Evolutionary conservation across 1,140 invertebrate species (phyloP).

Genomic region (Drosophila gunungcola): DNA sequence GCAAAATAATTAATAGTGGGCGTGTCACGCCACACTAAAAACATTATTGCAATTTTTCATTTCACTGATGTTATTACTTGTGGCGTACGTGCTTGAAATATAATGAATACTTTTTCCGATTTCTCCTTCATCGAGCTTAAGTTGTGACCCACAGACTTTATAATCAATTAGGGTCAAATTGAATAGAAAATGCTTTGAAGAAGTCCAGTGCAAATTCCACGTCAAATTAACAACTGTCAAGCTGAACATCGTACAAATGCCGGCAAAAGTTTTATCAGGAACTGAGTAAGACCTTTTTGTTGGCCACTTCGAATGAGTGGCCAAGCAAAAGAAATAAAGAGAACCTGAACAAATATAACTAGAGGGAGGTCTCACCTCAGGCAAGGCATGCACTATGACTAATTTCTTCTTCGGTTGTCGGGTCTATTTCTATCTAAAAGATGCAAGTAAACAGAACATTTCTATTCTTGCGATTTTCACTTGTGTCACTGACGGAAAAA

Average conservation of each 20-base stretch:
- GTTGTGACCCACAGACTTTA: constrained; percentile 53
- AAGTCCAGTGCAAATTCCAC: constrained; percentile 52
- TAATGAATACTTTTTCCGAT: constrained; percentile 9
- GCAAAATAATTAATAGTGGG: constrained; percentile 53
- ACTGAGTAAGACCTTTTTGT: constrained; percentile 5
- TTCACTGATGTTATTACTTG: constrained; percentile 42
- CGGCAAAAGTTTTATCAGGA: constrained; percentile 17
- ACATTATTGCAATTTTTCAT: constrained; percentile 34
- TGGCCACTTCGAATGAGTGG: constrained; percentile 16
- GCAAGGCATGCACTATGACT: constrained; percentile 41
- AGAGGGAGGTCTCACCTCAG: constrained; percentile 1
- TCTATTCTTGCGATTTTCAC: constrained; percentile 26
- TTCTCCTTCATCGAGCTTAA: constrained; percentile 6
- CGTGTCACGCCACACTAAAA: constrained; percentile 14
- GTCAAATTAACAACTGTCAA: constrained; percentile 77
- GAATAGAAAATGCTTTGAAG: constrained; percentile 61
- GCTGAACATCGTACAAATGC: background rate
- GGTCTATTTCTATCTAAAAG: constrained; percentile 39
- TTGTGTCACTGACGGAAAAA: constrained; percentile 4
- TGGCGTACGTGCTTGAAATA: constrained; percentile 42
- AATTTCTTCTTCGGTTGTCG: constrained; percentile 24
- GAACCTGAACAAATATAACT: constrained; percentile 1
- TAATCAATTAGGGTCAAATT: constrained; percentile 73
- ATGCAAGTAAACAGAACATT: constrained; percentile 53
- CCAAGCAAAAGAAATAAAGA: background rate